Evolutionary conservation across 2,113 vertebrate species (phyloP).

Genomic region (Hippoglossus stenolepis): DNA sequence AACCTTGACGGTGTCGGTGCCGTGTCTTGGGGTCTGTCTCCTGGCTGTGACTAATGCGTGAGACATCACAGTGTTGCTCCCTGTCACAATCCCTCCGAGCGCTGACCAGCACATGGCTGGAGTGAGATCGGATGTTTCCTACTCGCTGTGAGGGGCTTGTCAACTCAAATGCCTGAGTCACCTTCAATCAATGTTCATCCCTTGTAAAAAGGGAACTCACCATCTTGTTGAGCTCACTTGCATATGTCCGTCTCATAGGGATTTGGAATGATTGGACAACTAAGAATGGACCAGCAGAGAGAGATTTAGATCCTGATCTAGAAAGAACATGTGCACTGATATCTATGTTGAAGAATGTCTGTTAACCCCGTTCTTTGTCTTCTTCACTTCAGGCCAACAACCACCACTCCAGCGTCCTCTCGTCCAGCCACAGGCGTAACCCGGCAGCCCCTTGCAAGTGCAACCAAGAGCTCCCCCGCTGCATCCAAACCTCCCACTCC

Average conservation of each 20-base stretch:
- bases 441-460: constrained; percentile 30
- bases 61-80: constrained; percentile 9
- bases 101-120: background rate
- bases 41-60: constrained; percentile 43
- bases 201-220: background rate
- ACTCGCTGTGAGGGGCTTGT: background rate
- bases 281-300: background rate
- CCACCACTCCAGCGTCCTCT: constrained; percentile 58
- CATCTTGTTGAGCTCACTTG: background rate
- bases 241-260: background rate
- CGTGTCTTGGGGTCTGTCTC: background rate
- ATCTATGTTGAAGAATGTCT: background rate
- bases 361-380: background rate
- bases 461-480: constrained; percentile 64
- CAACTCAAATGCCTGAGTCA: constrained; percentile 6
- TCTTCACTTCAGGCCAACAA: constrained; percentile 64
- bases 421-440: constrained; percentile 71
- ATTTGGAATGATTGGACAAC: background rate
- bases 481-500: constrained; percentile 70
- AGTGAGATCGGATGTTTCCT: constrained; percentile 2
- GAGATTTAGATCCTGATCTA: background rate
- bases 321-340: background rate
- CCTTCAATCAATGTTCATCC: constrained; percentile 9
- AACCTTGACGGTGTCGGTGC: background rate
- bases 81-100: constrained; percentile 21